These are phyloP conservation scores for Thereva unica DNA, from an alignment of 2,888 invertebrate species.

Conservation along the genomic window DNA sequence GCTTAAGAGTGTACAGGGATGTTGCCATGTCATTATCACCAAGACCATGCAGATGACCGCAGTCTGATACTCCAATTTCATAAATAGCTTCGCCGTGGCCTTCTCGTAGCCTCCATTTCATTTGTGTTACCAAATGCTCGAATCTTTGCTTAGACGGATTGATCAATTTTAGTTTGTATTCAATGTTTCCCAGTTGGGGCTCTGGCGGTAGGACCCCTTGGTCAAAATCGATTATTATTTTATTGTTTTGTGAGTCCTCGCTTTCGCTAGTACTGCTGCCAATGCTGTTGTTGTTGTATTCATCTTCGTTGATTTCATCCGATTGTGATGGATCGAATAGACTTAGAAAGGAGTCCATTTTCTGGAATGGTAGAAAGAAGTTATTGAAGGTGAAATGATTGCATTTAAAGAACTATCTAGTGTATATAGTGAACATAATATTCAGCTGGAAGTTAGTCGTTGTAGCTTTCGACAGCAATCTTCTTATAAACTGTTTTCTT, in stretches of 20 bases:
- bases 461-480: no score
- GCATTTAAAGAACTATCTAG: not conserved
- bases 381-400: conserved; percentile 66
- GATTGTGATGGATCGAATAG: conserved; percentile 72
- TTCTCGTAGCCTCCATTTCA: conserved; percentile 97
- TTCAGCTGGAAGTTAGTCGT: no score
- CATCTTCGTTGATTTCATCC: conserved; percentile 54
- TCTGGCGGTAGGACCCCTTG: conserved; percentile 83
- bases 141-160: conserved; percentile 88
- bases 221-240: conserved; percentile 60
- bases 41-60: conserved; percentile 84
- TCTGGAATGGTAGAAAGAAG: conserved; percentile 64
- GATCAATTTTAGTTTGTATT: conserved; percentile 93
- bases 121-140: conserved; percentile 96
- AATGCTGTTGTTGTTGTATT: conserved; percentile 42
- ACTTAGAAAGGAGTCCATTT: conserved; percentile 82
- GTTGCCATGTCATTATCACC: conserved; percentile 81
- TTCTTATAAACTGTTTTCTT: no score
- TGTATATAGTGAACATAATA: not conserved
- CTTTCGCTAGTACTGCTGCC: conserved; percentile 47
- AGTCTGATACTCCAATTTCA: conserved; percentile 93
- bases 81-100: conserved; percentile 98
- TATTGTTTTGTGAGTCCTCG: conserved; percentile 48
- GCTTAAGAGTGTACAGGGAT: conserved; percentile 79
- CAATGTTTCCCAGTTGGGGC: conserved; percentile 92